A percentile compares a stretch with the other conserved stretches of the same genome.
These are phyloP conservation scores for Trachymyrmex cornetzi DNA, from an alignment of 1,140 invertebrate species.

Conservation along the genomic window DNA sequence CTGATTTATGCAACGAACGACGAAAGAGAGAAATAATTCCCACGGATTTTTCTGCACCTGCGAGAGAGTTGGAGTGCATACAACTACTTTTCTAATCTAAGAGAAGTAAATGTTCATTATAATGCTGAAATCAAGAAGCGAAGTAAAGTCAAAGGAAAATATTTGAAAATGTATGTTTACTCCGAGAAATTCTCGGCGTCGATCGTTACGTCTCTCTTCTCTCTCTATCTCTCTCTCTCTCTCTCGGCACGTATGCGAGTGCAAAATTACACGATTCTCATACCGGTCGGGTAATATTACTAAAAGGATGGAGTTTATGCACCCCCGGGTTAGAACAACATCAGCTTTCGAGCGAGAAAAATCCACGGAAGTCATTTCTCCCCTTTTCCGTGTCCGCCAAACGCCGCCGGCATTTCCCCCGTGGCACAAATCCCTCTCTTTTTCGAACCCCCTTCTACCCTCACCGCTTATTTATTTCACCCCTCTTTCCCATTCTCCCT, in stretches of 20 bases:
- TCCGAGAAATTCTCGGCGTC: background rate
- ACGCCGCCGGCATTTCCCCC: slow-evolving; percentile 43
- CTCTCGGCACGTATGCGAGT: background rate
- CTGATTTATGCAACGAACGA: background rate
- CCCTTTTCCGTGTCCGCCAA: slow-evolving; percentile 18
- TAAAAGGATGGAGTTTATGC: slow-evolving; percentile 41
- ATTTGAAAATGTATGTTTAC: background rate
- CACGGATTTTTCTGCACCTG: background rate
- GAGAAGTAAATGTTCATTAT: slow-evolving; percentile 8
- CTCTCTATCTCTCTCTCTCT: background rate
- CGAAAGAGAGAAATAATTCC: background rate
- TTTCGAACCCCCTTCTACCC: background rate
- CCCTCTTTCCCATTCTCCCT: background rate
- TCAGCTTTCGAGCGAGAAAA: slow-evolving; percentile 43
- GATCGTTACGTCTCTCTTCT: background rate
- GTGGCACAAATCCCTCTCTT: slow-evolving; percentile 45
- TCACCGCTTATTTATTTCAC: slow-evolving; percentile 33
- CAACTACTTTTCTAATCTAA: background rate
- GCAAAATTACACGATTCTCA: slow-evolving; percentile 30
- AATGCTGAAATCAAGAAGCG: slow-evolving; percentile 4
- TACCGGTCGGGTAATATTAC: slow-evolving; percentile 6
- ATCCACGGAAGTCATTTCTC: slow-evolving; percentile 55
- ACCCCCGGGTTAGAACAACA: slow-evolving; percentile 38
- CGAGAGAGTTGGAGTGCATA: background rate
- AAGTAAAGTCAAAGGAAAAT: background rate